Conservation (phyloP, 2,797 vertebrate species). For the Uromys caudimaculatus region DNA sequence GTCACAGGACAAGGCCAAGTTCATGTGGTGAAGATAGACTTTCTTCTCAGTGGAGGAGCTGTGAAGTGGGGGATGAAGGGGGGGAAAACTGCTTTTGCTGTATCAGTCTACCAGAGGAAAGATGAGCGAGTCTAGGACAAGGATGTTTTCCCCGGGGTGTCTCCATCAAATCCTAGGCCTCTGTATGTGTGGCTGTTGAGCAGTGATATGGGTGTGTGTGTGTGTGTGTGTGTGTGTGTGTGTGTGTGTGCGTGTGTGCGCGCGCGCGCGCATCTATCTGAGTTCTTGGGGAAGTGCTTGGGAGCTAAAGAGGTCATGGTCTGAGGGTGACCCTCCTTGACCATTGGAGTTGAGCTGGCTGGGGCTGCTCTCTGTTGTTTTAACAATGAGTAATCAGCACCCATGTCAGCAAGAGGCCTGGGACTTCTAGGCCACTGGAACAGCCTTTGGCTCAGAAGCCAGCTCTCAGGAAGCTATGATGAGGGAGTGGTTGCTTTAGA, state of each 20-base stretch:
- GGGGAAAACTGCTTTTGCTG: not conserved
- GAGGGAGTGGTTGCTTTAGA: not conserved
- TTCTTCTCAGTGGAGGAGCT: not conserved
- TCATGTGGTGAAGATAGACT: not conserved
- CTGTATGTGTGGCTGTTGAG: not conserved
- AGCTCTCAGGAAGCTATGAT: not conserved
- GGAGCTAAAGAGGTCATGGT: not conserved
- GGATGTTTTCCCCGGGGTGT: too few species aligned
- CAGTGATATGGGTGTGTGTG: not conserved
- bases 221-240: not conserved
- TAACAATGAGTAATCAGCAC: not conserved
- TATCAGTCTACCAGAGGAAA: not conserved
- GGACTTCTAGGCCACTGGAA: not conserved
- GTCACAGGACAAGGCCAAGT: not conserved
- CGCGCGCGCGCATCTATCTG: not conserved
- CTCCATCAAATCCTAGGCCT: not conserved
- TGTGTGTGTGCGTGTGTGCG: not conserved
- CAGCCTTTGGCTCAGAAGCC: not conserved
- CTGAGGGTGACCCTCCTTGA: not conserved
- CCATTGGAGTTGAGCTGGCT: not conserved
- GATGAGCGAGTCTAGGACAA: not conserved
- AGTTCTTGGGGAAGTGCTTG: not conserved
- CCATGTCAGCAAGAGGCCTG: not conserved
- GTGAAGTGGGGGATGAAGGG: accelerated
- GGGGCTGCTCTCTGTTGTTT: not conserved